Base-by-base conservation (phyloP, 2,888 invertebrate genomes). In the Ernsta delagoae region DNA sequence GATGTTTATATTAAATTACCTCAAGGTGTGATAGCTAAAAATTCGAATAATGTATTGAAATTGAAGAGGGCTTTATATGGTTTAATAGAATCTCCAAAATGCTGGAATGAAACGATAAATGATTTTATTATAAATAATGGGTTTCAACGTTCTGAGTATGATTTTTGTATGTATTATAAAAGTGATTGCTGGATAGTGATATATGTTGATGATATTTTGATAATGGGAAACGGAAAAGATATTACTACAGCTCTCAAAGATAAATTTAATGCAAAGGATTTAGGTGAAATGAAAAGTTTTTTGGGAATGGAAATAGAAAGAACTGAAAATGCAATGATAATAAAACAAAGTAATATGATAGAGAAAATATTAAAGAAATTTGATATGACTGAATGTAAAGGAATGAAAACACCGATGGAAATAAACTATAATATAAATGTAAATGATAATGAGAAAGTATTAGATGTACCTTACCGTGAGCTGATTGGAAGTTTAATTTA, bases 91-190 rank as follows among this genome's bases (percentile, higher is more conserved):
- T 24, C 70, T 5, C 71, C 73, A n/a, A 67, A 59, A 34, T 71
- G 70, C 45, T 75, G 75, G 72, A 70, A 72, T 50, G 53, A 70
- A 31, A 71, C 56, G 50, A 54, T 75, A 41, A 31, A 73, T 48
- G 54, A 71, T 31, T 72, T 67, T 31, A 11, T 70, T 3, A 53
- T 45, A 11, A 45, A 11, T 11, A 45, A 11, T 11, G 11, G 11
- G 5, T 11, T 36, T 36, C 36, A 36, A 36, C 36, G 36, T 36
- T 36, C 36, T 3, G 36, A 36, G 36, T 36, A 36, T 36, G 36
- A 36, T 36, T 36, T 36, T 36, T 36, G 36, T 36, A 36, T 36
- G 36, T 36, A 36, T 36, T 36, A 36, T 36, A 36, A 36, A 36
- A 45, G 4, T 11, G 43, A 45, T n/a, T 45, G 11, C 4, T 45